These are phyloP conservation scores for Cerceris ruficornis DNA, from an alignment of 2,888 invertebrate genomes.

Conservation along the genomic window DNA sequence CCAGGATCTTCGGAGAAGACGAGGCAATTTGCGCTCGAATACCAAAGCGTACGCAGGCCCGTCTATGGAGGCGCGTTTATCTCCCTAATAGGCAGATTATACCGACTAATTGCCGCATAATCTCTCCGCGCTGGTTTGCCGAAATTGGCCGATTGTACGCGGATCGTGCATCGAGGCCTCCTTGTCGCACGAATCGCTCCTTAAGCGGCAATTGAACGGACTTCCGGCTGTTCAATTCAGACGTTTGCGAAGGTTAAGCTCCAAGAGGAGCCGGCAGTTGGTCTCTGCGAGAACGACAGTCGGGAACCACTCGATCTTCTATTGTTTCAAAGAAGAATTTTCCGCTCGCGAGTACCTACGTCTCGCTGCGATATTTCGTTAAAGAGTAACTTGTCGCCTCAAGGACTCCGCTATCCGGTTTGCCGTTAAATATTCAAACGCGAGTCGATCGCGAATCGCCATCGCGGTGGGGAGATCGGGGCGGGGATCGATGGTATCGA, in stretches of 20 bases:
- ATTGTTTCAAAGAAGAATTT: no score
- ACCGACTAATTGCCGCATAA: conserved; percentile 65
- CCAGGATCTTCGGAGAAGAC: conserved; percentile 48
- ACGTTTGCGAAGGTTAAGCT: no score
- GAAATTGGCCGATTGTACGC: conserved; percentile 61
- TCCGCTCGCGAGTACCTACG: no score
- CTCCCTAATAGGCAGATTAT: conserved; percentile 67
- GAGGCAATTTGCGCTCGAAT: conserved; percentile 64
- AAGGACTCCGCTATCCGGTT: background rate
- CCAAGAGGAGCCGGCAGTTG: no score
- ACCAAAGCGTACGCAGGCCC: conserved; percentile 38
- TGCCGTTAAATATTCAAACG: background rate
- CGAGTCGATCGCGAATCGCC: background rate
- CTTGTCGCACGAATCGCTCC: conserved; percentile 36
- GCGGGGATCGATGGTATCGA: no score
- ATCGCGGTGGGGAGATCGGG: no score
- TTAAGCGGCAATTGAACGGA: conserved; percentile 17
- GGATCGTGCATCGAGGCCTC: conserved; percentile 60
- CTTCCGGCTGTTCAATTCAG: background rate
- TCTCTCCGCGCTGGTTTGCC: conserved; percentile 47
- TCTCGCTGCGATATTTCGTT: no score
- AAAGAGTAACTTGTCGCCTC: background rate
- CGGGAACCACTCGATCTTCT: no score
- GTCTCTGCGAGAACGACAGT: no score
- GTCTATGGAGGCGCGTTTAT: conserved; percentile 44